Evolutionary conservation across 2,113 vertebrate species (phyloP), one percentile per base, ranked within the genome.

Genomic region (Ailurus styani): DNA sequence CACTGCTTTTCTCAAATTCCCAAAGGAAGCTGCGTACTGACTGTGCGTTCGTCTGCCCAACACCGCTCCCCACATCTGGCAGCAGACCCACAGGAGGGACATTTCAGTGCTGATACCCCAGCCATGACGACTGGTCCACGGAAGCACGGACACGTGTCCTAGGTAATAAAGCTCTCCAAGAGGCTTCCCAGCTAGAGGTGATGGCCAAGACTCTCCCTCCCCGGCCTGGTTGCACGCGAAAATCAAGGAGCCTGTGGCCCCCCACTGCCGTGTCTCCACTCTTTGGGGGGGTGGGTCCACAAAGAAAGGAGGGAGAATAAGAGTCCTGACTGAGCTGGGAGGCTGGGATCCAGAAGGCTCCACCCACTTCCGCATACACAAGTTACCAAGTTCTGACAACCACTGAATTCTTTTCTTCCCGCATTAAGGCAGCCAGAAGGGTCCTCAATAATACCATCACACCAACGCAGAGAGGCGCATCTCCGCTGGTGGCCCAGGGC

Each of bases 381-480:
- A 62, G 15, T 37, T 64, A 86, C 14, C 55, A 54, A 62, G 15
- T 37, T 64, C 82, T 0, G 2, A 55, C 8, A 31, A 64, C 64
- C 21, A 34, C 0, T 60, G 15, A 34, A 13, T 6, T 66, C 82
- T 52, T 31, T 17, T 31, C 14, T 5, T 17, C 17, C 5, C 10
- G 20, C 27, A 25, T 79, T 29, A 50, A 60, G 29, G 50, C 45
- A 34, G 25, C 40, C 34, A 29, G 15, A 82, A 62, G n/a, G 64
- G 40, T 34, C 37, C 31, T 31, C 1, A 23, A 10, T 4, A 57
- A 23, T 2, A n/a, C 18, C 2, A 0, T 4, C 11, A 31, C 4
- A 27, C 15, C 6, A 55, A 45, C 0, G 2, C 25, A 34, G 84
- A 47, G 15, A n/a, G 20, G 3, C 0, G 0, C 0, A 2, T 15